Evolutionary conservation across 2,888 invertebrate genomes (phyloP), one percentile per base, ranked within the genome.

Genomic region (Protonemura montana): DNA sequence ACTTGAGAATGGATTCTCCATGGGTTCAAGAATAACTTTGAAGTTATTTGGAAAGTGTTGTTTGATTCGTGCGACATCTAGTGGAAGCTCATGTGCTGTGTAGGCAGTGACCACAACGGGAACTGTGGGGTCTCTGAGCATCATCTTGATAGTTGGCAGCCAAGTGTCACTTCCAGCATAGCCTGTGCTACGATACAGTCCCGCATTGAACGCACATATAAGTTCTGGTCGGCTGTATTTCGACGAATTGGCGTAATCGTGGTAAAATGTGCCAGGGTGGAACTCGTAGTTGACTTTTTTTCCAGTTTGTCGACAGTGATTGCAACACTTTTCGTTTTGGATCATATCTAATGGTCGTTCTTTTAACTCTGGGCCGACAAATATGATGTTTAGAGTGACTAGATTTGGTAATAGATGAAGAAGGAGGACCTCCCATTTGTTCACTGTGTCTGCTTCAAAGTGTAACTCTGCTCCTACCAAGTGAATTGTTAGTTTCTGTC

Each of bases 181-280:
- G 0, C 94, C 93, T 0, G 95, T 94, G 0, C 92, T 91, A n/a
- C 96, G 92, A 89, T 95, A 94, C 6, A 96, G 92, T 82, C 95
- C 95, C 0, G 95, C 94, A 90, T 96, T 96, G 90, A 95, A 95
- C 29, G 95, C 94, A 89, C 95, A 95, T 6, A 95, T 94, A 0
- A 92, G 77, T 88, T 91, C 90, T 0, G 92, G 91, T 42, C 88
- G 87, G 1, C 82, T 42, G 10, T 88, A 89, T 0, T 87, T 84
- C 26, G 88, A 82, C 1, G 88, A 87, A 0, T 86, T 86, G 0
- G 87, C 88, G 85, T 90, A 90, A 0, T 91, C 91, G 87, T 92
- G 92, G 88, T 92, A 92, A 0, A 92, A 87, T 28, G 83, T 76
- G 29, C 85, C 86, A 7, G 88, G 85, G 30, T 88, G 87, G 81